These are phyloP conservation scores for Nowickia ferox DNA, from an alignment of 2,888 invertebrate genomes.

Conservation along the genomic window DNA sequence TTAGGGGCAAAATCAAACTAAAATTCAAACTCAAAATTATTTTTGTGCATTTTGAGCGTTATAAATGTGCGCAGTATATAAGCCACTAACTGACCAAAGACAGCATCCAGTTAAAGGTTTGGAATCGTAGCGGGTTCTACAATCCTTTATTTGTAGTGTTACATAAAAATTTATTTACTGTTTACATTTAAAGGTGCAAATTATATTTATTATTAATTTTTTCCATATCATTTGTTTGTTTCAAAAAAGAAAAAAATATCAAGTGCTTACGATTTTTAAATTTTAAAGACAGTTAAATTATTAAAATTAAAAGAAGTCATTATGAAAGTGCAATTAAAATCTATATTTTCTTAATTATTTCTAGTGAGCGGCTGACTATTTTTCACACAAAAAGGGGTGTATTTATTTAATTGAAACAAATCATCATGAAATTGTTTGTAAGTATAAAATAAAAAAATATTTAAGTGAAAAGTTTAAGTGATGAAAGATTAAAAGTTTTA, in stretches of 20 bases:
- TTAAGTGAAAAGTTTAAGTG: background rate
- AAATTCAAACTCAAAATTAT: conserved; percentile 59
- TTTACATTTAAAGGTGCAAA: conserved; percentile 62
- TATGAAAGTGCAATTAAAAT: conserved; percentile 11
- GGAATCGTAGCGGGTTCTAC: conserved; percentile 83
- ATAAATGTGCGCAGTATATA: conserved; percentile 83
- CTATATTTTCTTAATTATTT: conserved; percentile 28
- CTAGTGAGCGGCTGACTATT: conserved; percentile 49
- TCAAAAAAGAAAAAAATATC: conserved; percentile 6
- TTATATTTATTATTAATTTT: conserved; percentile 1
- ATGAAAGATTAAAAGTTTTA: background rate
- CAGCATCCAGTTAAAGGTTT: conserved; percentile 84
- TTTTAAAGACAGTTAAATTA: conserved; percentile 4
- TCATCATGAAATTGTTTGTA: conserved; percentile 73
- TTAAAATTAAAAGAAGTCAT: conserved; percentile 13
- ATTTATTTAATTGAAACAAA: conserved; percentile 41
- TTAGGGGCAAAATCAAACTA: conserved; percentile 39
- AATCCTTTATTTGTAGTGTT: conserved; percentile 79
- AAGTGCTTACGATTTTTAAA: conserved; percentile 5
- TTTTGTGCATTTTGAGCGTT: conserved; percentile 75
- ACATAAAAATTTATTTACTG: conserved; percentile 39
- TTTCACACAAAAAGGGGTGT: conserved; percentile 55
- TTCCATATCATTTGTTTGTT: conserved; percentile 10
- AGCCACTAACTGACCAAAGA: conserved; percentile 83
- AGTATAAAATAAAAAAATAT: conserved; percentile 51